Conservation (phyloP, 2,113 vertebrate genomes). For the Otocyon megalotis region DNA sequence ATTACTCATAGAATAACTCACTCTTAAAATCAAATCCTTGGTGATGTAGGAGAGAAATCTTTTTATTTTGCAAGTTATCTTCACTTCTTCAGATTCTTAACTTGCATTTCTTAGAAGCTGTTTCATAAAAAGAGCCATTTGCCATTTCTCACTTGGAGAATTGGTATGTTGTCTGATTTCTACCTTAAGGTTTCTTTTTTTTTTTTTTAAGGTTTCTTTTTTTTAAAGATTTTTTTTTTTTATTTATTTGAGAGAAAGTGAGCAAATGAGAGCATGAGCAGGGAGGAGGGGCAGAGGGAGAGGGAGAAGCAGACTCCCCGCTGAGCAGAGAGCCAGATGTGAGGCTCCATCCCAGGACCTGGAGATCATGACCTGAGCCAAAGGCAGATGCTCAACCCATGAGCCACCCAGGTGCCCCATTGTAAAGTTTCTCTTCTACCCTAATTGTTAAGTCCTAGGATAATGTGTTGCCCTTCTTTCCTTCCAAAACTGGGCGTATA, state of each 20-base stretch:
- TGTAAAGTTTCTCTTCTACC: background rate
- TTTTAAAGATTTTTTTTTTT: too few species aligned
- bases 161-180: background rate
- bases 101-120: background rate
- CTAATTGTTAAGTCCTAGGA: slow-evolving; percentile 13
- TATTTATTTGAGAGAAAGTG: too few species aligned
- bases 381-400: too few species aligned
- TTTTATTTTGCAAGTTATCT: slow-evolving; percentile 41
- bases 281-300: too few species aligned
- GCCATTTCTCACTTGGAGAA: background rate
- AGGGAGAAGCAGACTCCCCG: too few species aligned
- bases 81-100: background rate
- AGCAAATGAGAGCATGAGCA: too few species aligned
- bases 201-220: too few species aligned
- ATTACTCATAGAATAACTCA: background rate
- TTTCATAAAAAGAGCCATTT: slow-evolving; percentile 15
- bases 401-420: too few species aligned
- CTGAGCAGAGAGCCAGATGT: too few species aligned
- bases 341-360: too few species aligned
- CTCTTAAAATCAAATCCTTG: background rate
- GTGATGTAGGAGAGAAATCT: background rate
- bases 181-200: background rate
- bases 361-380: too few species aligned
- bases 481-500: background rate
- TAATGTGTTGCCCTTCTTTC: background rate